Evolutionary conservation across 2,888 invertebrate species (phyloP), one percentile per base, ranked within the genome.

Genomic region (Megalurothrips usitatus): DNA sequence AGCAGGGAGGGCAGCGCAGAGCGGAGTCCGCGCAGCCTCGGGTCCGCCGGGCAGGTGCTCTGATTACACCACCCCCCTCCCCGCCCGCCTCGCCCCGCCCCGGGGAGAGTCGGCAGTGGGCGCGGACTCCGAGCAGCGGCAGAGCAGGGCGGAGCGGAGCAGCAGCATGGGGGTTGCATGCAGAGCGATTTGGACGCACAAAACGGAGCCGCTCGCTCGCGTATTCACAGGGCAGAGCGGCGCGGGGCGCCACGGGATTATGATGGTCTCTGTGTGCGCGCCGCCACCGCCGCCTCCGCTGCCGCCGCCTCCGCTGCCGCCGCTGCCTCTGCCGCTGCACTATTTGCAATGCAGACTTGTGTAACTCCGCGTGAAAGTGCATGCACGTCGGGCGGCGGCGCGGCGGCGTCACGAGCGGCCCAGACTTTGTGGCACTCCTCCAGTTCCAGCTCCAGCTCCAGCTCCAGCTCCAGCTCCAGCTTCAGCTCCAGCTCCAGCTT

Each of bases 271-370:
- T 17, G 6, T 19, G 58, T 58, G 58, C 58, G n/a, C n/a, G n/a
- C n/a, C n/a, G n/a, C n/a, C n/a, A n/a, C n/a, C n/a, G n/a, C 49
- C 52, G 52, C 17, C n/a, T n/a, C n/a, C n/a, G n/a, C n/a, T n/a
- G n/a, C n/a, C n/a, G n/a, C n/a, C n/a, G n/a, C n/a, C n/a, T n/a
- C n/a, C n/a, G n/a, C n/a, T n/a, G n/a, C n/a, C n/a, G n/a, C n/a
- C n/a, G 34, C 34, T 43, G 34, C 34, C 34, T 2, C 34, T 4
- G 34, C 34, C 34, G 34, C 58, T 58, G 58, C 58, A 58, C 58
- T 58, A 58, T 58, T 58, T 58, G 58, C 58, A 58, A 58, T 58
- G 58, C 58, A 58, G 19, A 58, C 58, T 58, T 58, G 58, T 19
- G 58, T 58, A 58, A 58, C 14, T 17, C 58, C 17, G 58, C 19